A percentile compares a stretch with the other conserved stretches of the same genome.
These are phyloP conservation scores for Dipodomys ordii DNA, from an alignment of 2,113 vertebrate genomes.

Conservation along the genomic window DNA sequence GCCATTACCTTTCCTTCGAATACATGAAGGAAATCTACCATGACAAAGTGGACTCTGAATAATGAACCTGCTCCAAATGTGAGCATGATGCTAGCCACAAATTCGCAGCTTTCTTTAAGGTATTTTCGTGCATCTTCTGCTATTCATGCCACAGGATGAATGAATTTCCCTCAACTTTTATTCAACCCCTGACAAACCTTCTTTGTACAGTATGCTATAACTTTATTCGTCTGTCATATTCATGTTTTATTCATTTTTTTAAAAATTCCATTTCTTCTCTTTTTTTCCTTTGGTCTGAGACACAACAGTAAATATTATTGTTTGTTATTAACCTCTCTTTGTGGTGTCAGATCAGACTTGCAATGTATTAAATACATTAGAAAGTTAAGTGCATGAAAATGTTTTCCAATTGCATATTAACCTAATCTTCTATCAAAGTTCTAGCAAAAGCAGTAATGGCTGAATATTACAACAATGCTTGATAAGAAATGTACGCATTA, in stretches of 20 bases:
- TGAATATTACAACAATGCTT: neutral
- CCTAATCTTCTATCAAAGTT: neutral
- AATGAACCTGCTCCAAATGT: neutral
- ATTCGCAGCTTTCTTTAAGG: neutral
- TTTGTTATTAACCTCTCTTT: neutral
- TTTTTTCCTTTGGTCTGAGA: neutral
- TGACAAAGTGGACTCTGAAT: neutral
- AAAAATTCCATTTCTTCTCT: neutral
- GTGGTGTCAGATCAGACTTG: neutral
- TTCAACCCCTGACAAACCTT: neutral
- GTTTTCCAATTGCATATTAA: slow-evolving; percentile 34
- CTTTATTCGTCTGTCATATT: neutral
- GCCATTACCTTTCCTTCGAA: neutral
- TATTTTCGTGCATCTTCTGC: neutral
- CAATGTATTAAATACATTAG: slow-evolving; percentile 7
- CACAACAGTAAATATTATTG: neutral
- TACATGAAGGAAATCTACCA: neutral
- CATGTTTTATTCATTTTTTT: neutral
- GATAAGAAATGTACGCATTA: too few relatives aligned
- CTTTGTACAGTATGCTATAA: neutral
- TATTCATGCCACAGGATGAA: neutral
- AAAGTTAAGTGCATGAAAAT: slow-evolving; percentile 29
- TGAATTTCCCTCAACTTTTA: neutral
- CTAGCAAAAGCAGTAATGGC: neutral
- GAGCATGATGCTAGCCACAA: neutral